Conservation (phyloP, 2,113 vertebrate species). For the Neopipo cinnamomea region DNA sequence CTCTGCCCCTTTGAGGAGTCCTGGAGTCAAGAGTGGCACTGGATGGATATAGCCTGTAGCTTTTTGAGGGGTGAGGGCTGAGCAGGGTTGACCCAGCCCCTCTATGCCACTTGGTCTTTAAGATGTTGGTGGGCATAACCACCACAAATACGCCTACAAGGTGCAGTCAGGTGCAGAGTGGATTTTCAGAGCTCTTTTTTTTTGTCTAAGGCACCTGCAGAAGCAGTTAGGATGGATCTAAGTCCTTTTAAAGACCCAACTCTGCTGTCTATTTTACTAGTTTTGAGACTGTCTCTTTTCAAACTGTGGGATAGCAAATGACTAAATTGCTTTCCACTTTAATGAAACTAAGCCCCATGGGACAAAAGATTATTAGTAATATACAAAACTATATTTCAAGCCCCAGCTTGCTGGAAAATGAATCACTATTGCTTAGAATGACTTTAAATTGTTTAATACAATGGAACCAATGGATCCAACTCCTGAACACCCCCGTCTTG, state of each 20-base stretch:
- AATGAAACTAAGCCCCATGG: neutral
- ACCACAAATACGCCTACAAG: neutral
- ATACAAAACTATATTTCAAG: neutral
- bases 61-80: neutral
- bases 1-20: neutral
- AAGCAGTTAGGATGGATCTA: neutral
- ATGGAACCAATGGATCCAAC: neutral
- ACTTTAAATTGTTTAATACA: neutral
- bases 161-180: neutral
- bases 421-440: neutral
- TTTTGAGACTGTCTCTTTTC: neutral
- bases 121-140: rapidly evolving
- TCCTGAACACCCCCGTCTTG: neutral
- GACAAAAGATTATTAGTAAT: neutral
- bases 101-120: neutral
- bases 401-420: neutral
- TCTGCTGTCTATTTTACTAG: neutral
- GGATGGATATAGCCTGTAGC: neutral
- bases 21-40: neutral
- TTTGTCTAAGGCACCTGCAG: neutral
- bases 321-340: neutral
- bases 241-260: neutral
- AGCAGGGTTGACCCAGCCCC: neutral
- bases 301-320: neutral
- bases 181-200: neutral